phyloP scores from a whole-genome alignment of 2,113 vertebrate genomes.

The Sminthopsis crassicaudata region DNA sequence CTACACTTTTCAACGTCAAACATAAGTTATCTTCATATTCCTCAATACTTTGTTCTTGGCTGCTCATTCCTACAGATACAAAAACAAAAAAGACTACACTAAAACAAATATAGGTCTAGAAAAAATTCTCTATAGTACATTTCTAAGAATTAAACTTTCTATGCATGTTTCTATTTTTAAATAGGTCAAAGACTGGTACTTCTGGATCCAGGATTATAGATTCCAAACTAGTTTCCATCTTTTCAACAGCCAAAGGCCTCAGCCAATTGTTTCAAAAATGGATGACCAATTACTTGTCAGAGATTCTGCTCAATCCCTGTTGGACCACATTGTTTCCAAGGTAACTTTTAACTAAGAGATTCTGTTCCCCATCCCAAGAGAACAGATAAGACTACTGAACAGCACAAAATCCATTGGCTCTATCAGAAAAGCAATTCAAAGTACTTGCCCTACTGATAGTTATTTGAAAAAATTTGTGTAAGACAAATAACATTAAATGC shows the following conservation, averaged over 20 bases:
- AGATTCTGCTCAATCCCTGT: not conserved
- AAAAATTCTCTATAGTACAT: not conserved
- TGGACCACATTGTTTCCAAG: not conserved
- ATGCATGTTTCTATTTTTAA: not conserved
- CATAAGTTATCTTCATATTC: not conserved
- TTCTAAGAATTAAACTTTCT: not conserved
- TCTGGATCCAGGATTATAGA: not conserved
- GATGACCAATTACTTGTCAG: not conserved
- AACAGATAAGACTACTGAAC: constrained; percentile 9
- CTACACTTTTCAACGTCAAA: not conserved
- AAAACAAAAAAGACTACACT: not conserved
- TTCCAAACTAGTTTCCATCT: constrained; percentile 11
- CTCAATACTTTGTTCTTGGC: not conserved
- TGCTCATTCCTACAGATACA: not conserved
- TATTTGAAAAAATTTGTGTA: constrained; percentile 55
- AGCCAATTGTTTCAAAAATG: constrained; percentile 41
- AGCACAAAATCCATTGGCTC: constrained; percentile 40
- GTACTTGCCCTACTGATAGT: constrained; percentile 22
- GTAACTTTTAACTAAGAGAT: not conserved
- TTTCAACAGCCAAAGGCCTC: not conserved
- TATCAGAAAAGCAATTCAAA: constrained; percentile 55
- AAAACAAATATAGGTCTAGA: not conserved
- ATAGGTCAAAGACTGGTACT: not conserved
- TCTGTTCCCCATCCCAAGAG: not conserved
- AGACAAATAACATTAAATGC: constrained; percentile 50